Conservation (phyloP, 2,113 vertebrate species). For the Odobenus rosmarus region DNA sequence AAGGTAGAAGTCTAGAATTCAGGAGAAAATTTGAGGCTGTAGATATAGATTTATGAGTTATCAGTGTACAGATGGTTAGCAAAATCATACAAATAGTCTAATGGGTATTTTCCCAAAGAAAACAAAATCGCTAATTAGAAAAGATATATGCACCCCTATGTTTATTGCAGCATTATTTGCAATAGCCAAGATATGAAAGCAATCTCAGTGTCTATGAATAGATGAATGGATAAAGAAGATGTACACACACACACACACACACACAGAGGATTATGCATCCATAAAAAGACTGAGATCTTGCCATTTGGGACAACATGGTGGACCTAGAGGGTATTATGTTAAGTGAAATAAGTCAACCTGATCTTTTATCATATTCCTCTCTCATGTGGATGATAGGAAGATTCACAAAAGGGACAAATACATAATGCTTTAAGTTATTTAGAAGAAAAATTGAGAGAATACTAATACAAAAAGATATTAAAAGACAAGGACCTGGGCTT, state of each 20-base stretch:
- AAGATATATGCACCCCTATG: not conserved
- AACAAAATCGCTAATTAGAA: not conserved
- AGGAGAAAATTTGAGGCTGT: not conserved
- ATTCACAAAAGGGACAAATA: not conserved
- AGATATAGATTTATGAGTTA: not conserved
- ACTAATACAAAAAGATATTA: not conserved
- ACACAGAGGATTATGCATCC: not conserved
- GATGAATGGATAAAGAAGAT: not conserved
- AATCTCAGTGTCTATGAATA: not conserved
- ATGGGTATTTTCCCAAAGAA: not conserved
- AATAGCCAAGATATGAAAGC: not conserved
- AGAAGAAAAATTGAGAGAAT: not conserved
- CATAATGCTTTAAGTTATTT: not conserved
- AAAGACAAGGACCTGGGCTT: not conserved
- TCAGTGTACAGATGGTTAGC: not conserved
- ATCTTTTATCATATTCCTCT: not conserved
- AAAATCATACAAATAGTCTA: not conserved
- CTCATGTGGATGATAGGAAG: not conserved
- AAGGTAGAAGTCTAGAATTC: not conserved
- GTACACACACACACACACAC: not conserved
- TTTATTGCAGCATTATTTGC: not conserved
- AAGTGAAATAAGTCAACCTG: not conserved
- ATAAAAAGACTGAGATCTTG: not conserved
- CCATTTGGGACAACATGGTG: not conserved
- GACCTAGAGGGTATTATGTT: not conserved